Base-by-base conservation (phyloP, 2,797 vertebrate genomes). In the Meriones psammophilus region DNA sequence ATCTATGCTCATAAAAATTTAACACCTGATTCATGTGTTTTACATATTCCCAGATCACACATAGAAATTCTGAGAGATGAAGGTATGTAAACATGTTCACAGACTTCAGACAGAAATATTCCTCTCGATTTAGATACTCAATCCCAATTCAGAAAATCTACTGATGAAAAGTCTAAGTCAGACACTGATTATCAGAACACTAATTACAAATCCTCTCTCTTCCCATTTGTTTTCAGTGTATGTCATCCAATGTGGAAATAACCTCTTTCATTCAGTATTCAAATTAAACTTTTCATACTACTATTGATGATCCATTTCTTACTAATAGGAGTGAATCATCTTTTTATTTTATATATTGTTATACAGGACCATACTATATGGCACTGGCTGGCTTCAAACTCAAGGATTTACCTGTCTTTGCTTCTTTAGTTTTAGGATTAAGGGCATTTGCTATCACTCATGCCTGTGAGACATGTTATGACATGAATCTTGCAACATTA, bases 271-370 rank as follows among this genome's bases (percentile, higher is more conserved):
- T 97, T 98, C 93, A 74, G 90, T 97, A 98, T 97, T 94, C 95
- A 97, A 97, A 97, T 24, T 96, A 94, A 97, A 92, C 87, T 92
- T 68, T 80, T 18, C 73, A 54, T 97, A 78, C 7, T 93, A 86
- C 94, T 97, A 66, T 96, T 71, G 87, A 85, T 77, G 85, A 97
- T 96, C 95, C 94, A 97, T 98, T 98, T 98, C 95, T 98, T 97
- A 98, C 95, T 97, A 97, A 89, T 95, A 96, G 0, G 4, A 98
- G 91, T 96, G 95, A 97, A 97, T 96, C 96, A 74, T 87, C 93
- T 60, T n/a, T 39, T 80, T 62, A 30, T 83, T 83, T 64, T 30
- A 26, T 60, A 28, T 39, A 18, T 64, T 64, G 15, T 83, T 42
- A 83, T 4, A 62, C 15, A 66, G 9, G 39, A 0, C 30, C 4